A percentile compares a stretch with the other conserved stretches of the same genome.
Evolutionary conservation across 2,113 vertebrate species (phyloP).

Genomic region (Xyliphius kryptos): DNA sequence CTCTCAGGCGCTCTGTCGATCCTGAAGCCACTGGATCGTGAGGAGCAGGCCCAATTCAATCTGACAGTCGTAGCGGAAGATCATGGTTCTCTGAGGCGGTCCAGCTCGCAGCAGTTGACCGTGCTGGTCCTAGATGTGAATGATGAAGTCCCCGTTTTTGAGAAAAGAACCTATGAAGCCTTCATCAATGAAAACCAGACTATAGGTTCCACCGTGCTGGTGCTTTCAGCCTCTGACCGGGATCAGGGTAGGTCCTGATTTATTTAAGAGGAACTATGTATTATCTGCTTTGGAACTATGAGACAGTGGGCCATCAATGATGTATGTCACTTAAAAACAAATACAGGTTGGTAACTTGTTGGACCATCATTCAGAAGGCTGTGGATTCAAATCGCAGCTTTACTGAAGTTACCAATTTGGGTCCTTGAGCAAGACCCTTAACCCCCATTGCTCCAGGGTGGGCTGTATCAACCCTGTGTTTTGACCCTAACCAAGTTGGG

Average conservation of each 20-base stretch:
- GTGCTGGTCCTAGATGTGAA: slow-evolving; percentile 74
- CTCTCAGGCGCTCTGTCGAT: slow-evolving; percentile 67
- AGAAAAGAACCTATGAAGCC: slow-evolving; percentile 62
- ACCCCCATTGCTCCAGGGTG: no score
- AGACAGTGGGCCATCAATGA: no score
- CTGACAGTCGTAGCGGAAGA: slow-evolving; percentile 71
- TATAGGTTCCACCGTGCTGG: slow-evolving; percentile 64
- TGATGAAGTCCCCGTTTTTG: slow-evolving; percentile 69
- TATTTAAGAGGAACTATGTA: no score
- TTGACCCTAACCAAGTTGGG: no score
- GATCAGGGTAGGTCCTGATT: slow-evolving; percentile 71
- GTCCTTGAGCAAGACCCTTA: no score
- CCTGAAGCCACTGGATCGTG: slow-evolving; percentile 68
- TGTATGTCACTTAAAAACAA: no score
- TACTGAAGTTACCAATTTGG: no score
- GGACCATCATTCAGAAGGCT: no score
- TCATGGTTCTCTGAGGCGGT: slow-evolving; percentile 65
- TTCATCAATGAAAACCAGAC: slow-evolving; percentile 70
- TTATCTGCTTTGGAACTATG: no score
- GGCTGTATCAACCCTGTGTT: no score
- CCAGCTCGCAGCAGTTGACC: slow-evolving; percentile 50
- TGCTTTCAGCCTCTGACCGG: slow-evolving; percentile 63
- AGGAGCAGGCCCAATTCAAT: slow-evolving; percentile 65
- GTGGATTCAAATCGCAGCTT: no score
- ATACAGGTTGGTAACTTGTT: no score